These are phyloP conservation scores for Hyppa rectilinea DNA, from an alignment of 2,888 invertebrate genomes.

Conservation along the genomic window DNA sequence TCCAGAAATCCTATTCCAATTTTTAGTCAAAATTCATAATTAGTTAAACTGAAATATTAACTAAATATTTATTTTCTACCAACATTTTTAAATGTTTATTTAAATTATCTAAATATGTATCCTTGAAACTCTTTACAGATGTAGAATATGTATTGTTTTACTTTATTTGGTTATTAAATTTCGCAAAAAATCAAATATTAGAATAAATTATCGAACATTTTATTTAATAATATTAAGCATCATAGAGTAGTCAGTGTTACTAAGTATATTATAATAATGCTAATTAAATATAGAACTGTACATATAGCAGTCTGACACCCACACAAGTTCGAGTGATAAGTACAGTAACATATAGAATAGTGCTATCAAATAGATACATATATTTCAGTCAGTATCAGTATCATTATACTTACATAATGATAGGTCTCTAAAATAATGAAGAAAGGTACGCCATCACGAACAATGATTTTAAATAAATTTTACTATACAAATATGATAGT, in stretches of 20 bases:
- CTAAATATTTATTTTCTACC: neutral
- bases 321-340: conserved; percentile 83
- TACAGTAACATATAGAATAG: conserved; percentile 45
- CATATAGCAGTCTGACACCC: conserved; percentile 77
- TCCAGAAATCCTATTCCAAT: neutral
- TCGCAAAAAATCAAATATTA: neutral
- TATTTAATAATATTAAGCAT: neutral
- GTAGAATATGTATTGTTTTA: neutral
- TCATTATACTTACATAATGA: conserved; percentile 1
- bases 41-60: neutral
- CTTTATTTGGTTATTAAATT: neutral
- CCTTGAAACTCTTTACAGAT: neutral
- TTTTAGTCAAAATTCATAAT: neutral
- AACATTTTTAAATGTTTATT: neutral
- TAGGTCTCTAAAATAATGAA: neutral
- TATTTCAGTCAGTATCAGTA: conserved; percentile 13
- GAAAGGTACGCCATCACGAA: conserved; percentile 17
- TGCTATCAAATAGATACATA: conserved; percentile 12
- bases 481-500: neutral
- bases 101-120: neutral
- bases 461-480: neutral
- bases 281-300: conserved; percentile 70
- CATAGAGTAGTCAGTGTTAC: conserved; percentile 37
- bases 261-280: conserved; percentile 29
- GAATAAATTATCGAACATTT: neutral